Evolutionary conservation across 2,113 vertebrate species (phyloP), one percentile per base, ranked within the genome.

Genomic region (Aphyosemion australe): DNA sequence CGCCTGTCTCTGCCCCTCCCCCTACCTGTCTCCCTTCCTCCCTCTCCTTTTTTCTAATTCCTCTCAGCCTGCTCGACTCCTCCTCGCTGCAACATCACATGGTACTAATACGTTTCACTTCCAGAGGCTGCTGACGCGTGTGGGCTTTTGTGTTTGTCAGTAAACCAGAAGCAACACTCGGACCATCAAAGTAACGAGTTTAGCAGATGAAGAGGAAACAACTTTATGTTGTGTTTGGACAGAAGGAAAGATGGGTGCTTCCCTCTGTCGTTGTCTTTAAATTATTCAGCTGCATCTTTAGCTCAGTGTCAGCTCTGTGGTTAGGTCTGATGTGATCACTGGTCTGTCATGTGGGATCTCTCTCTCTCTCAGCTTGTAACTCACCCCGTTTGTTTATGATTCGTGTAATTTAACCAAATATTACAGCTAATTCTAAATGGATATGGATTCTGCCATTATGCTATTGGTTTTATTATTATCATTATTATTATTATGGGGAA

Each of bases 281-380:
- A 89, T 92, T 77, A 89, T 89, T 85, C 60, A 89, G 65, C 67
- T 74, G 65, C 69, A 75, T 85, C 77, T 72, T 89, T 85, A 87
- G 86, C 84, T 89, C 84, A 56, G 76, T 88, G 72, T 80, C 83
- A 84, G 72, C 47, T 12, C 71, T 20, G 66, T 31, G 49, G 69
- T 78, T 61, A 63, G 72, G 53, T 60, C 79, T 79, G 70, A 84
- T 86, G 72, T 82, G 80, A 83, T 82, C 87, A 82, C 68, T 87
- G 82, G 84, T 85, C 80, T 85, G 83, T 85, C 74, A 45, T 77
- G 61, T 58, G 78, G 69, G 61, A 83, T 74, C 71, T 7, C 48
- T 20, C 45, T 37, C 50, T 34, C 42, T 53, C 55, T 19, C 26
- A 46, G 41, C 45, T 66, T 34, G 14, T 26, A 47, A 63, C 39